phyloP scores from a whole-genome alignment of 2,888 invertebrate species.

The Xestia xanthographa region DNA sequence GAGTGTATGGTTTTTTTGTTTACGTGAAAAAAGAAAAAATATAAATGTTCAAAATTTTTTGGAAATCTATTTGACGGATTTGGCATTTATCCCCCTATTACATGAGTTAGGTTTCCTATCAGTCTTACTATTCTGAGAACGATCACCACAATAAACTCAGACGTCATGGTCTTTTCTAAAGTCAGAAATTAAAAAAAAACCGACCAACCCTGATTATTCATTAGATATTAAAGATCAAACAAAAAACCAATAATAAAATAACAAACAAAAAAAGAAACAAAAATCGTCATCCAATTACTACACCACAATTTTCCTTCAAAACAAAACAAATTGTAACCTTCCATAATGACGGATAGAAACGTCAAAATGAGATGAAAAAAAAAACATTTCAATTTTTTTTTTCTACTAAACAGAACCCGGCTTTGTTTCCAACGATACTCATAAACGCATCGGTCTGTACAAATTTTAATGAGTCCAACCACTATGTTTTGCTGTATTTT shows the following conservation, averaged over 20 bases:
- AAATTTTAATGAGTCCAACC: constrained; percentile 85
- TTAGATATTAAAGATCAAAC: not conserved
- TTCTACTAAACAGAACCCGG: constrained; percentile 47
- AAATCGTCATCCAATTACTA: constrained; percentile 1
- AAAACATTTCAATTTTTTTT: constrained; percentile 37
- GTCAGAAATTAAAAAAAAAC: too few species aligned
- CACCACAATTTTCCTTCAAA: constrained; percentile 4
- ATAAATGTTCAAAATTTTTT: too few species aligned
- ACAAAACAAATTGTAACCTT: constrained; percentile 36
- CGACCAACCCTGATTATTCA: not conserved
- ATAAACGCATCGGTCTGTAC: constrained; percentile 79
- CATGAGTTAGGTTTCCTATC: too few species aligned
- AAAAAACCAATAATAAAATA: not conserved
- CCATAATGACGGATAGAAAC: constrained; percentile 34
- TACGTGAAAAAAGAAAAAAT: too few species aligned
- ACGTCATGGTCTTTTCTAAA: too few species aligned
- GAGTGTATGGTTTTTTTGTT: too few species aligned
- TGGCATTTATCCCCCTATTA: too few species aligned
- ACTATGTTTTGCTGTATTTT: constrained; percentile 56
- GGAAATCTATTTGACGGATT: too few species aligned
- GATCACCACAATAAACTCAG: too few species aligned
- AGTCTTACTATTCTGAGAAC: too few species aligned
- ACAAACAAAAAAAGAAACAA: not conserved
- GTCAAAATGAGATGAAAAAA: constrained; percentile 8
- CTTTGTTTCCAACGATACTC: constrained; percentile 67